Evolutionary conservation across 1,140 invertebrate species (phyloP), one percentile per base, ranked within the genome.

Genomic region (Ctenoplectra terminalis): DNA sequence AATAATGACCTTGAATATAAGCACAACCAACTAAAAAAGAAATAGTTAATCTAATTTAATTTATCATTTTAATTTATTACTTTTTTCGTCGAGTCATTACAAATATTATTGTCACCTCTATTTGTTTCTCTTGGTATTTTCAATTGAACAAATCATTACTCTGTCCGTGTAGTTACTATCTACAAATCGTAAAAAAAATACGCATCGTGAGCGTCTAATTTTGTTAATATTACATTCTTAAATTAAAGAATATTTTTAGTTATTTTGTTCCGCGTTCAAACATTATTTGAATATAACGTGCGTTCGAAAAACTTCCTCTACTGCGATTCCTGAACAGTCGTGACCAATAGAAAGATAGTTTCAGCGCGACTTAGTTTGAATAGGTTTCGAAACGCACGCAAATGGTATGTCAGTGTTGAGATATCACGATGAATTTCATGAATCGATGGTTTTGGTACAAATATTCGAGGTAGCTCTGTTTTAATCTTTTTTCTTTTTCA

Each of bases 1-100:
- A 52, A 43, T n/a, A 17, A 26, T 54, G 58, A 66, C 81, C 75
- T 64, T 63, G 58, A 46, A 31, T 66, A 40, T 31, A 54, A 48
- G 43, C n/a, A 29, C 23, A 17, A 37, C 31, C 6, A 37, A 8
- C 37, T 7, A 70, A 70, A 23, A 37, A 54, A 4, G 29, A n/a
- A 48, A 58, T 37, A 79, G 37, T 6, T 37, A 26, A 61, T 50
- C 3, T 46, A 64, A 46, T 48, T 46, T 64, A 0, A n/a, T 1
- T 73, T 8, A 4, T 13, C 11, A 11, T n/a, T 48, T 17, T 29
- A 46, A 66, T 46, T 11, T 31, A 60, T 15, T 61, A 1, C 17
- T 7, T 58, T 20, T 31, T 58, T 63, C 8, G 11, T 11, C 3
- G 0, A 23, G 34, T 37, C 23, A n/a, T 37, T 4, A 13, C 20